These are phyloP conservation scores for Anthopleura xanthogrammica DNA, from an alignment of 92 coral and sea anemone species.

Conservation along the genomic window DNA sequence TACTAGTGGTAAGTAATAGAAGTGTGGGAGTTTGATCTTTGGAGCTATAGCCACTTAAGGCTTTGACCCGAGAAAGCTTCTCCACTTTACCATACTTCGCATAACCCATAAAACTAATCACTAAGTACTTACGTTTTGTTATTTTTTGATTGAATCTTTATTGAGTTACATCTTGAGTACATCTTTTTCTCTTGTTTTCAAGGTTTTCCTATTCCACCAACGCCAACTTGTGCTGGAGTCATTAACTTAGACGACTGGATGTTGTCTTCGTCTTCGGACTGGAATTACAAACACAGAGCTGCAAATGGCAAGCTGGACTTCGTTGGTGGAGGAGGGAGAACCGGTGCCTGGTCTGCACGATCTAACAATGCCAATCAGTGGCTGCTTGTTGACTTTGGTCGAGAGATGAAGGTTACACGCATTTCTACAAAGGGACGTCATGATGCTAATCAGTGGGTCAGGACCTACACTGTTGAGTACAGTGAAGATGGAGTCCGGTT, in stretches of 20 bases:
- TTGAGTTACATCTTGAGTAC: too few species aligned
- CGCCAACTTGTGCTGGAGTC: neutral
- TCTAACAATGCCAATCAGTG: slow-evolving; percentile 35
- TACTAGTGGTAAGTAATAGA: neutral
- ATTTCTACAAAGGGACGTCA: slow-evolving; percentile 48
- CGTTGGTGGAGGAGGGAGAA: slow-evolving; percentile 19
- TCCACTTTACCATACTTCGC: too few species aligned
- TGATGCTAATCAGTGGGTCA: slow-evolving; percentile 55
- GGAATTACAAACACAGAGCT: slow-evolving; percentile 23
- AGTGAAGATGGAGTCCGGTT: slow-evolving; percentile 48
- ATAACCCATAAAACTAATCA: too few species aligned
- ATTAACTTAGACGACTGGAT: slow-evolving; percentile 25
- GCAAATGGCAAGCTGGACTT: slow-evolving; percentile 40
- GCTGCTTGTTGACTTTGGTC: slow-evolving; percentile 50
- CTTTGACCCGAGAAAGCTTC: too few species aligned
- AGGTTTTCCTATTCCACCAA: neutral
- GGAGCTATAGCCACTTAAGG: too few species aligned
- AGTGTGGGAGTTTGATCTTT: too few species aligned
- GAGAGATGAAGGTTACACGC: slow-evolving; percentile 47
- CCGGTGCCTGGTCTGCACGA: slow-evolving; percentile 48
- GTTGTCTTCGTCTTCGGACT: slow-evolving; percentile 43
- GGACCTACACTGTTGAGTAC: slow-evolving; percentile 38
- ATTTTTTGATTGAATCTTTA: too few species aligned
- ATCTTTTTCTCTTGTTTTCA: too few species aligned
- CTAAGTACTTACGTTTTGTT: too few species aligned